Evolutionary conservation across 2,888 invertebrate genomes (phyloP), one percentile per base, ranked within the genome.

Genomic region (Shargacucullia verbasci): DNA sequence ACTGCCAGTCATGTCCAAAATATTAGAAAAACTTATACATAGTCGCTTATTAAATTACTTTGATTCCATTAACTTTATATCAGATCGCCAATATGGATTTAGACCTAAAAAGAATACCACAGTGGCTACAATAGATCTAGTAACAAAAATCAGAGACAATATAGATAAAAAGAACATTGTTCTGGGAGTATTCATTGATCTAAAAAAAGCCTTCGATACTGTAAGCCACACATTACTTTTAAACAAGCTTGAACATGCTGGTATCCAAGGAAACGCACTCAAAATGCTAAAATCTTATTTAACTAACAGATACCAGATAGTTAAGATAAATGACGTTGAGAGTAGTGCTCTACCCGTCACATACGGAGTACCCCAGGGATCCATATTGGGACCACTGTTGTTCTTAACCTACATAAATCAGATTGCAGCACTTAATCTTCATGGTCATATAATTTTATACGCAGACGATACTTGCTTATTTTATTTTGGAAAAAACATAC

Each of bases 201-300:
- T n/a, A n/a, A n/a, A n/a, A n/a, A n/a, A 31, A 13, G 10, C 29
- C 31, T 14, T 29, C 29, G 9, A 5, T 43, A 14, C n/a, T 7
- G 35, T 35, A 35, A 35, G 35, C 13, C 35, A 35, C 35, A 35
- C 3, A 35, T 12, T 35, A 12, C 35, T 35, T 12, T 35, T 35
- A 35, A 12, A 35, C n/a, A 35, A 35, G 13, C 13, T 35, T 12
- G 35, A 35, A 35, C n/a, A 35, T 12, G 13, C 13, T 35, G 35
- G 13, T 35, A 35, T 35, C 35, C n/a, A 35, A 12, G 35, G 35
- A 35, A 35, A 35, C 13, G 35, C 35, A 29, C 31, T 43, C 13
- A 29, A 43, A 43, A 31, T 43, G 29, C 14, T 43, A 13, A 31
- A 43, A 43, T 43, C 43, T 43, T 43, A 43, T 13, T 13, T 43